A percentile compares a stretch with the other conserved stretches of the same genome.
Conservation (phyloP, 2,113 vertebrate genomes). For the Corythornis vintsioides region DNA sequence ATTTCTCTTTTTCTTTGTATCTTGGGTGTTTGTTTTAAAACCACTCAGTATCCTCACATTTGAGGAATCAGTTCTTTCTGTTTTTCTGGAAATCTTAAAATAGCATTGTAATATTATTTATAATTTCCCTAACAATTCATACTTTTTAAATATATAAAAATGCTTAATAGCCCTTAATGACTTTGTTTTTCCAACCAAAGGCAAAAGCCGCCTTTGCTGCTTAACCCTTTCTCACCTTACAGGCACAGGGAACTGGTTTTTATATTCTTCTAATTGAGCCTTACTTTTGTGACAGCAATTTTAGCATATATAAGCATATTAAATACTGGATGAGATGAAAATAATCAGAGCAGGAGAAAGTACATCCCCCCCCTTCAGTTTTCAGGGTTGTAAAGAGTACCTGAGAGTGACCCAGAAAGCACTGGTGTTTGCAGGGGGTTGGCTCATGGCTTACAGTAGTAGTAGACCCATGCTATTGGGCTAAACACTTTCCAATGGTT, state of each 20-base stretch:
- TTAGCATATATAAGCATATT: background rate
- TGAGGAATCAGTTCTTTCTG: background rate
- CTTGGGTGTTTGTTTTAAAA: background rate
- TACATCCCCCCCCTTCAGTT: background rate
- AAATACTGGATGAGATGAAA: background rate
- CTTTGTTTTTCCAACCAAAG: background rate
- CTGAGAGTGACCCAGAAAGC: background rate
- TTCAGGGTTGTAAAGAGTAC: background rate
- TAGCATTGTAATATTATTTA: background rate
- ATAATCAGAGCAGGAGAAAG: background rate
- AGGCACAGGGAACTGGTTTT: background rate
- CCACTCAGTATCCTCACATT: background rate
- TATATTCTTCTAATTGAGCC: background rate
- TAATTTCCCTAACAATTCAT: background rate
- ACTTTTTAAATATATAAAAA: background rate
- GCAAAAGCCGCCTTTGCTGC: background rate
- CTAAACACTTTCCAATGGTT: constrained; percentile 37
- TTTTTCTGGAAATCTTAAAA: background rate
- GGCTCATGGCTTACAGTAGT: constrained; percentile 28
- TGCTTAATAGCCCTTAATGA: background rate
- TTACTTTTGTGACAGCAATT: background rate
- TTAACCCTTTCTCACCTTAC: background rate
- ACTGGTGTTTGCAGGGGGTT: background rate
- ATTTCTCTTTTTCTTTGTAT: background rate
- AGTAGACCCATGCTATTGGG: constrained; percentile 43